Base-by-base conservation (phyloP, 2,113 vertebrate species). In the Hystrix cristata region DNA sequence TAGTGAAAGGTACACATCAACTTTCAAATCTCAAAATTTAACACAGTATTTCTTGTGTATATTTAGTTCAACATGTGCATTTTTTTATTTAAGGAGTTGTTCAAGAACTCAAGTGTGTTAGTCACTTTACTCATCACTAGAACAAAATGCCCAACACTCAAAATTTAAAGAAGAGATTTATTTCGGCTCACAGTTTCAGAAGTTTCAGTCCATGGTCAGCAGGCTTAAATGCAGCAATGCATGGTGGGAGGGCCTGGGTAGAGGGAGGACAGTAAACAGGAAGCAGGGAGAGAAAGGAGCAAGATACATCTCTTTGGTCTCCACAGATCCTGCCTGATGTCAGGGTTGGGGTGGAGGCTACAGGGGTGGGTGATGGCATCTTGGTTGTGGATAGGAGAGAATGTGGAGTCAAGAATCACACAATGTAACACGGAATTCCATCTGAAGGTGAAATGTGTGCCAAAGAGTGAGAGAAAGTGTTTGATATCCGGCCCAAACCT, bases 401-500 rank as follows among this genome's bases (percentile, higher is more conserved):
- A 48, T 64, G 51, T 80, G 57, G 53, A 94, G 86, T 34, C 86
- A 94, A 76, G 48, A 87, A 90, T 57, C 90, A 34, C n/a, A 76
- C 60, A 43, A 62, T 21, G 48, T 65, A 60, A n/a, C 60, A 29
- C 10, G 83, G 27, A 23, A 90, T 90, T 87, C 81, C 2, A 60
- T 64, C 76, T 4, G 51, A 46, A 69, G 51, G 64, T 43, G 80
- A 48, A 59, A 4, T 38, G 13, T 64, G 57, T 90, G 62, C 64
- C 25, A 78, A 46, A 57, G 53, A 87, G 64, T 10, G 14, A 55
- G 14, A 74, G 19, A 60, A 29, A 88, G 87, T n/a, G 29, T 64
- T 90, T 95, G 80, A 86, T 87, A 64, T 64, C 64, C 3, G 7
- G 90, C 86, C 87, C 65, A 84, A 91, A 93, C 23, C 48, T 55